Conservation (phyloP, 2,113 vertebrate genomes). For the Oxyura jamaicensis region DNA sequence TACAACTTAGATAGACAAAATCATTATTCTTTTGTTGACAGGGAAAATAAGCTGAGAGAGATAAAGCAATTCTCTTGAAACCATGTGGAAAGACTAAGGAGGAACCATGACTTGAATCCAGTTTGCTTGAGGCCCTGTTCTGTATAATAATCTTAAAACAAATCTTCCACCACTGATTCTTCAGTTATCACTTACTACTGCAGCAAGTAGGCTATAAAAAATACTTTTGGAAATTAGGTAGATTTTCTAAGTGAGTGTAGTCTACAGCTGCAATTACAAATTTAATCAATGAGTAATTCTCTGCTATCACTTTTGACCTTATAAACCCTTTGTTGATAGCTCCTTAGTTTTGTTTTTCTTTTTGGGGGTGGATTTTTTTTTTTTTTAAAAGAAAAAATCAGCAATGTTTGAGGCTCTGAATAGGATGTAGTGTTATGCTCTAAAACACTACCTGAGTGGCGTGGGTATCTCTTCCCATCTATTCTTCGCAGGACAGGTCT, state of each 20-base stretch:
- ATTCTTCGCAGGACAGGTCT: neutral
- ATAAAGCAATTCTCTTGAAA: neutral
- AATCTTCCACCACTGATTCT: neutral
- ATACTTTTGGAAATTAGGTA: neutral
- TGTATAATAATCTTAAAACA: neutral
- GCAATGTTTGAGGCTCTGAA: neutral
- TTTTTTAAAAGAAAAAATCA: neutral
- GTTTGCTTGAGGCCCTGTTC: neutral
- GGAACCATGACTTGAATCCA: neutral
- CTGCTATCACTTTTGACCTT: neutral
- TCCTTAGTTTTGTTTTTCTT: neutral
- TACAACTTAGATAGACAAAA: neutral
- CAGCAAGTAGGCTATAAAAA: neutral
- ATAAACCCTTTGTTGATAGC: neutral
- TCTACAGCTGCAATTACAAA: neutral
- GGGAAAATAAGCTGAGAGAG: neutral
- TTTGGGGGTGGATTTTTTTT: neutral
- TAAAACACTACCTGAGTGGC: neutral
- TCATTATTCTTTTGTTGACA: neutral
- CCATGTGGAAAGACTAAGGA: neutral
- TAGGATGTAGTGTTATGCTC: neutral
- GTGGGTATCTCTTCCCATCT: neutral
- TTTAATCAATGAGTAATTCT: neutral
- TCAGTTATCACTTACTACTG: neutral
- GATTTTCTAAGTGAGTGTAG: neutral